Percentiles rank a stretch among this genome's conserved stretches.
Evolutionary conservation across 2,888 invertebrate species (phyloP).

Genomic region (Gymnoscelis rufifasciata): DNA sequence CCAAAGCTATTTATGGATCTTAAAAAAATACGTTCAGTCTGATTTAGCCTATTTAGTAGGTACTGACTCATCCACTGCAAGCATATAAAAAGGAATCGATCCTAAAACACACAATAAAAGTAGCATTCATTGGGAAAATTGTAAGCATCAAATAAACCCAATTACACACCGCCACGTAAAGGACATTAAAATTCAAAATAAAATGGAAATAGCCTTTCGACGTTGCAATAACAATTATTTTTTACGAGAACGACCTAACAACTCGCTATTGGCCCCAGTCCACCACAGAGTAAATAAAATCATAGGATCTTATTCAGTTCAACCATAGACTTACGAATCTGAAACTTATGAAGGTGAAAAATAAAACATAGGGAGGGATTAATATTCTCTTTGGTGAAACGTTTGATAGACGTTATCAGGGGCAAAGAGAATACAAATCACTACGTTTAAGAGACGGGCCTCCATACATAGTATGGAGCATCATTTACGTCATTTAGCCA

Average conservation of each 20-base stretch:
- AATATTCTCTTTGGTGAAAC: too few relatives aligned
- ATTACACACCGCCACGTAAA: constrained; percentile 30
- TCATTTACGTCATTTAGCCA: too few relatives aligned
- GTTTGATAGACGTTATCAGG: too few relatives aligned
- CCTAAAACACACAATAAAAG: constrained; percentile 13
- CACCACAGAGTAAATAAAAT: constrained; percentile 3
- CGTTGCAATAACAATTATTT: constrained; percentile 37
- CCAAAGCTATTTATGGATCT: too few relatives aligned
- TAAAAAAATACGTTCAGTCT: too few relatives aligned
- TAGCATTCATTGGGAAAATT: constrained; percentile 16
- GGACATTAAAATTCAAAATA: constrained; percentile 30
- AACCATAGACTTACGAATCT: too few relatives aligned
- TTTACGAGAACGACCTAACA: constrained; percentile 29
- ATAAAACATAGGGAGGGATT: too few relatives aligned
- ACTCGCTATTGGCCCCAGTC: constrained; percentile 9
- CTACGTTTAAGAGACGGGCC: too few relatives aligned
- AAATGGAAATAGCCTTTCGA: constrained; percentile 28
- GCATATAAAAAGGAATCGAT: constrained; percentile 10
- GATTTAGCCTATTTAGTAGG: too few relatives aligned
- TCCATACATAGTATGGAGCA: too few relatives aligned
- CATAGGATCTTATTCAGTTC: not conserved
- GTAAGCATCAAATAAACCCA: constrained; percentile 23
- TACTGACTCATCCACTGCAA: not conserved
- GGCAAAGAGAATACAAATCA: too few relatives aligned
- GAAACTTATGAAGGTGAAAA: too few relatives aligned